Evolutionary conservation across 2,888 invertebrate genomes (phyloP), one percentile per base, ranked within the genome.

Genomic region (Drepana falcataria): DNA sequence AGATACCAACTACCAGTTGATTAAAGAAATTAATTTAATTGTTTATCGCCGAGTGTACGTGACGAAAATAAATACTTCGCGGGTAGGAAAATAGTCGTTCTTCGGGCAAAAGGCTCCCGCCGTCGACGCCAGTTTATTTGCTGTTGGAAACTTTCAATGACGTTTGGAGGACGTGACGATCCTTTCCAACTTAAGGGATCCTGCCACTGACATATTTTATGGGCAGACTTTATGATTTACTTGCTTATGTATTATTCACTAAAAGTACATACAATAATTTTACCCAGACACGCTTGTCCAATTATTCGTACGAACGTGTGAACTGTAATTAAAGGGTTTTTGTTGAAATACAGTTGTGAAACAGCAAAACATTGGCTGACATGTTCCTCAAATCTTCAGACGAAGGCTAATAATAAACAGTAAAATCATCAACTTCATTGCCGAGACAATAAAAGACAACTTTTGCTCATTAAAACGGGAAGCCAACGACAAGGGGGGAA

Each of bases 1-100:
- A 60, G 58, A 59, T 9, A 44, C 6, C 9, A 2, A 44, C 9
- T 63, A 57, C 61, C 64, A 67, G 72, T 79, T 79, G 80, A 80
- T 81, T 79, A 80, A 81, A 81, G 71, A 79, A 77, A 81, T 82
- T 82, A 80, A 82, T 81, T 82, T 82, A 80, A 82, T 81, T 81
- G 83, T 80, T 79, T 75, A 79, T 77, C 60, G 58, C 58, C 55
- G 58, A 56, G 57, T 58, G 58, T 61, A 80, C 81, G 81, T 74
- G 79, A 71, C 65, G 65, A 55, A 74, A 76, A 75, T 78, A 71
- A 64, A 60, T 44, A 44, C 66, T 64, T 59, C 49, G 59, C 60
- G 53, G 58, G 53, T 51, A 44, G 6, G 21, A 51, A 40, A 51
- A 40, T 34, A 59, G 55, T 64, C 52, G 21, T 21, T 21, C 21